A percentile compares a stretch with the other conserved stretches of the same genome.
phyloP scores from a whole-genome alignment of 2,113 vertebrate species.

The Psophia crepitans region DNA sequence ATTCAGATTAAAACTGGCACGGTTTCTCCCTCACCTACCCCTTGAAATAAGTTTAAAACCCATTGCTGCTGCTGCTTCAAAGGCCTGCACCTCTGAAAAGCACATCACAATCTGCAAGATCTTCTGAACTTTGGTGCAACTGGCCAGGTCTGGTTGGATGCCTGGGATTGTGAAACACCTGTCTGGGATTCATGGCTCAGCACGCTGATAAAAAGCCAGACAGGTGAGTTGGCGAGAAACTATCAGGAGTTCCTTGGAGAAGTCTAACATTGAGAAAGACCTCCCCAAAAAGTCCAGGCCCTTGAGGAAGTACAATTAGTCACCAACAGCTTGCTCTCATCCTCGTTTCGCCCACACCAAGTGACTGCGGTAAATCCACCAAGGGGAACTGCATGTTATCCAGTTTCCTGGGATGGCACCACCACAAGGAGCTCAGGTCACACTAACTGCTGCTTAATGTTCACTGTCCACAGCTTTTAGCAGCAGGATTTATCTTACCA shows the following conservation, averaged over 20 bases:
- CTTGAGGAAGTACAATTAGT: neutral
- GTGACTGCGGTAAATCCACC: neutral
- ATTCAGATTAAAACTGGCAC: neutral
- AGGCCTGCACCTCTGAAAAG: neutral
- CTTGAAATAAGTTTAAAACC: neutral
- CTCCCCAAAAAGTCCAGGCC: neutral
- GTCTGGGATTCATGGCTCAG: neutral
- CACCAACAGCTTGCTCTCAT: neutral
- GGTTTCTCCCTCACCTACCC: neutral
- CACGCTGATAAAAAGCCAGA: neutral
- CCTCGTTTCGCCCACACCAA: neutral
- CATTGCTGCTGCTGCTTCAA: neutral
- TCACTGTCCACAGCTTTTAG: neutral
- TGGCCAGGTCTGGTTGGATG: neutral
- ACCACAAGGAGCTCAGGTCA: neutral
- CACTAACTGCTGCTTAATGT: neutral
- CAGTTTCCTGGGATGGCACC: neutral
- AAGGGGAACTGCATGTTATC: accelerated
- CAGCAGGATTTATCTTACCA: neutral
- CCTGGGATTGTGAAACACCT: neutral
- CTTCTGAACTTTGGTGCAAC: neutral
- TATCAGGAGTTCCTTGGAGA: neutral
- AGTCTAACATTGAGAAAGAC: neutral
- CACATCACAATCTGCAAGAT: neutral
- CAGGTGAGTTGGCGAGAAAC: neutral